These are phyloP conservation scores for Eupithecia subfuscata DNA, from an alignment of 2,888 invertebrate genomes.

Conservation along the genomic window DNA sequence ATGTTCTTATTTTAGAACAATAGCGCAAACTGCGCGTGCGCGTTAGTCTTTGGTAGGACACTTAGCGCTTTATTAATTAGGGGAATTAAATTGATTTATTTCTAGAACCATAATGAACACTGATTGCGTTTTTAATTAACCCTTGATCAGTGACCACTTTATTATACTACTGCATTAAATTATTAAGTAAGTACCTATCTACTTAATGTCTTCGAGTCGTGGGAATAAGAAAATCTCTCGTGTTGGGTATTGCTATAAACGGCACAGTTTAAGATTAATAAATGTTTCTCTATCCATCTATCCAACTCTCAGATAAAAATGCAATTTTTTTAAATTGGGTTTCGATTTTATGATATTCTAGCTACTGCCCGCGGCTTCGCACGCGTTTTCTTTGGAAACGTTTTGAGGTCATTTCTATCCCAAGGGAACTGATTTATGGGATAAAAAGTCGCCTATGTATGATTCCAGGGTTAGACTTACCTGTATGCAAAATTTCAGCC, in stretches of 20 bases:
- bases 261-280: neutral
- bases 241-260: neutral
- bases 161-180: neutral
- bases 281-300: too few relatives aligned
- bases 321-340: neutral
- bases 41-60: conserved; percentile 18
- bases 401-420: too few relatives aligned
- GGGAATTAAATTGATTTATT: neutral
- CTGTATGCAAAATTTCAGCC: too few relatives aligned
- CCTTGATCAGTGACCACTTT: neutral
- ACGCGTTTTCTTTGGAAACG: too few relatives aligned
- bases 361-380: too few relatives aligned
- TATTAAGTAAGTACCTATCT: neutral
- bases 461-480: too few relatives aligned
- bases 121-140: neutral
- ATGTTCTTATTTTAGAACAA: neutral
- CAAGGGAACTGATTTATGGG: too few relatives aligned
- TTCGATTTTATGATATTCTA: too few relatives aligned
- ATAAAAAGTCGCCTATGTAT: too few relatives aligned
- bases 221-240: neutral
- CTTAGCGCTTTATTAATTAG: neutral
- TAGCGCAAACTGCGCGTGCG: conserved; percentile 11
- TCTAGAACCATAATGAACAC: conserved; percentile 1
- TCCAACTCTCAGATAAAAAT: neutral
- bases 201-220: neutral